These are phyloP conservation scores for Cisticola juncidis DNA, from an alignment of 2,113 vertebrate genomes.

Conservation along the genomic window DNA sequence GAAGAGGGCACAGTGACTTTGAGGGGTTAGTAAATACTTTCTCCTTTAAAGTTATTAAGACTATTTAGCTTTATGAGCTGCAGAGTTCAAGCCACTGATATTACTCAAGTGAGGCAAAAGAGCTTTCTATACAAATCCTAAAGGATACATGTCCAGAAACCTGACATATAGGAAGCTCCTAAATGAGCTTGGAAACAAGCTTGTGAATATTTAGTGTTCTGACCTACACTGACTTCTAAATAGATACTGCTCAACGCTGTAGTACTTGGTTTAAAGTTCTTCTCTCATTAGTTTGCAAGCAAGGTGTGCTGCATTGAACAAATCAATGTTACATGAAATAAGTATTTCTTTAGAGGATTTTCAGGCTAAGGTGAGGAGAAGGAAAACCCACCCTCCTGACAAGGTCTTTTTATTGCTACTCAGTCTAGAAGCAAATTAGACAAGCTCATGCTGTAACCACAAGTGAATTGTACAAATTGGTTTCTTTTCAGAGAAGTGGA, in stretches of 20 bases:
- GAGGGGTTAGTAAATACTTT: not conserved
- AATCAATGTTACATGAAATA: slow-evolving; percentile 12
- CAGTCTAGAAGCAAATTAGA: slow-evolving; percentile 1
- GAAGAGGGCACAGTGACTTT: not conserved
- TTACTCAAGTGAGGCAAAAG: not conserved
- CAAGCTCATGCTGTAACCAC: slow-evolving; percentile 9
- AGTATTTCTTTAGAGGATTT: slow-evolving; percentile 18
- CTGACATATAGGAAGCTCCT: not conserved
- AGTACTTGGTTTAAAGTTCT: not conserved
- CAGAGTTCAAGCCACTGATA: not conserved
- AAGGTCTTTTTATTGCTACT: not conserved
- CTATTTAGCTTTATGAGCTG: not conserved
- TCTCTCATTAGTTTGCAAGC: not conserved
- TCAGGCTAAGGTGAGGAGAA: not conserved
- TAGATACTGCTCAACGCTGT: not conserved
- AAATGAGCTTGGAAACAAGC: not conserved
- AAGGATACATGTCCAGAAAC: not conserved
- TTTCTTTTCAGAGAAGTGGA: not conserved
- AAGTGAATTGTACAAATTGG: not conserved
- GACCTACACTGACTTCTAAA: not conserved
- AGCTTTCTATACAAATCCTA: not conserved
- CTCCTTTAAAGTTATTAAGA: not conserved
- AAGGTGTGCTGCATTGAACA: not conserved
- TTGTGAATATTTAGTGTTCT: not conserved
- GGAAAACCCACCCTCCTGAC: not conserved